Evolutionary conservation across 2,113 vertebrate genomes (phyloP).

Genomic region (Psettodes erumei): DNA sequence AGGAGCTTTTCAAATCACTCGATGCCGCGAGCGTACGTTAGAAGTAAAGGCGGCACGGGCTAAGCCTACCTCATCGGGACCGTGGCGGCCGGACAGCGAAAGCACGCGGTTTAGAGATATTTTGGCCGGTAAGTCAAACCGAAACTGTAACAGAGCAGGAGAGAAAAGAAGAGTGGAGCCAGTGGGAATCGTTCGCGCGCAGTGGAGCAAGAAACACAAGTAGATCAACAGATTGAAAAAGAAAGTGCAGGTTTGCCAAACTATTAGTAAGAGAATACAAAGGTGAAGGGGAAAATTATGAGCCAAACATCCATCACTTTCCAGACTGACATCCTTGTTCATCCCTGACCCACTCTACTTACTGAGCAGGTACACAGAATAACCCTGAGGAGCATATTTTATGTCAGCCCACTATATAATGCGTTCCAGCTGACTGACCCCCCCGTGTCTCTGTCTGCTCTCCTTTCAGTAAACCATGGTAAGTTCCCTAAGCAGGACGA

Average conservation of each 20-base stretch:
- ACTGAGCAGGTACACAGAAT: not conserved
- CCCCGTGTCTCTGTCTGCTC: not conserved
- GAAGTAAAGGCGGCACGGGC: not conserved
- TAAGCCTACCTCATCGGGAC: not conserved
- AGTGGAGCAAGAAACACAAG: not conserved
- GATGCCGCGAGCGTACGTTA: not conserved
- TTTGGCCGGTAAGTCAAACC: not conserved
- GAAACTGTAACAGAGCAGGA: no score
- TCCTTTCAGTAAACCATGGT: constrained; percentile 85
- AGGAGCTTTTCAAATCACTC: not conserved
- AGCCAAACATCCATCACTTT: not conserved
- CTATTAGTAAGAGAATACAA: not conserved
- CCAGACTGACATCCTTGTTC: not conserved
- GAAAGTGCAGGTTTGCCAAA: not conserved
- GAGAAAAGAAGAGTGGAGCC: no score
- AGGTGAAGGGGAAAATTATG: not conserved
- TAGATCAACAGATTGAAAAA: not conserved
- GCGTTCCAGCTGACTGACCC: not conserved
- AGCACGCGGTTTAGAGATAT: not conserved
- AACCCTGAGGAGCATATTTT: no score
- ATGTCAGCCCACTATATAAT: not conserved
- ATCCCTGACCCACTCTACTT: not conserved
- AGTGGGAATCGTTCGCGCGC: no score
- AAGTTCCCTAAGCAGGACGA: constrained; percentile 89
- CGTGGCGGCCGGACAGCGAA: not conserved